These are phyloP conservation scores for Andrena bucephala DNA, from an alignment of 2,888 invertebrate species.

Conservation along the genomic window DNA sequence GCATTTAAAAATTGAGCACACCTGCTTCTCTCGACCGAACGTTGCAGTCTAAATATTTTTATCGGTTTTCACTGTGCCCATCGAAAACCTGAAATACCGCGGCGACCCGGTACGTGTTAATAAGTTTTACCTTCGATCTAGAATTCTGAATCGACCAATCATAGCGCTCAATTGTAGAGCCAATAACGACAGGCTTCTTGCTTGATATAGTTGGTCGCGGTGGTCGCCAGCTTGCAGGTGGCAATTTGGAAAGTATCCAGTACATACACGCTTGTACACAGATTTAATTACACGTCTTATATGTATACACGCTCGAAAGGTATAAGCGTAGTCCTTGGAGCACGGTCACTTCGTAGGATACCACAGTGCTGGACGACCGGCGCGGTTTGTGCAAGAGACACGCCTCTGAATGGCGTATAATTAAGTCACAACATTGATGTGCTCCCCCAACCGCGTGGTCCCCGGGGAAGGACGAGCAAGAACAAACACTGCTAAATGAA, in stretches of 20 bases:
- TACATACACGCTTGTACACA: background rate
- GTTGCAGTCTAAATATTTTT: too few species aligned
- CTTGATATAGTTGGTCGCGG: conserved; percentile 6
- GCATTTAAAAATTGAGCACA: too few species aligned
- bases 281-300: conserved; percentile 58
- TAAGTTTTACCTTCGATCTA: conserved; percentile 33
- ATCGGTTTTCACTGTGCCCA: too few species aligned
- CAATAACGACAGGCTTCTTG: conserved; percentile 40
- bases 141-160: conserved; percentile 26
- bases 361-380: conserved; percentile 64
- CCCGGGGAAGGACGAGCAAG: conserved; percentile 78
- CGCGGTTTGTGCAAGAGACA: conserved; percentile 81
- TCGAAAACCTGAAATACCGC: background rate
- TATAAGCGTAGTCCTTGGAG: conserved; percentile 65
- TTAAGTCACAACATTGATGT: conserved; percentile 84
- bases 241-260: conserved; percentile 40
- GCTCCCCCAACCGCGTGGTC: conserved; percentile 69
- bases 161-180: conserved; percentile 31
- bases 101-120: conserved; percentile 6
- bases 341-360: conserved; percentile 75
- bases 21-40: too few species aligned
- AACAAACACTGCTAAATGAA: conserved; percentile 84
- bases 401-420: conserved; percentile 84
- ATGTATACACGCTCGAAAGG: conserved; percentile 1
- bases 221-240: conserved; percentile 19